Evolutionary conservation across 2,797 vertebrate genomes (phyloP).

Genomic region (Rhincodon typus): DNA sequence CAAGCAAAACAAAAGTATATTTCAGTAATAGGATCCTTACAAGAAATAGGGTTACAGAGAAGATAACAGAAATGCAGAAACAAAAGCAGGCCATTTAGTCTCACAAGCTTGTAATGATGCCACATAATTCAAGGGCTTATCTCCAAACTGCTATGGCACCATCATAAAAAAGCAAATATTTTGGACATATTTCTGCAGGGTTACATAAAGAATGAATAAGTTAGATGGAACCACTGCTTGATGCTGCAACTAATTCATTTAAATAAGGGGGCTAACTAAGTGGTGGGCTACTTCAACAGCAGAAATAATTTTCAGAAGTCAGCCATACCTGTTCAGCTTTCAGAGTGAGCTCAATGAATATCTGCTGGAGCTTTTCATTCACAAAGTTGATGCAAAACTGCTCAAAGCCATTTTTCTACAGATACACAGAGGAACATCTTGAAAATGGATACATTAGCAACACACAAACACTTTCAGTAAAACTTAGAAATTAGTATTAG

Average conservation of each 20-base stretch:
- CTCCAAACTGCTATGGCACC: background rate
- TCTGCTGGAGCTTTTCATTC: slow-evolving; percentile 96
- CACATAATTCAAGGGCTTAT: background rate
- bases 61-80: background rate
- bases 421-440: slow-evolving; percentile 37
- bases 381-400: slow-evolving; percentile 99
- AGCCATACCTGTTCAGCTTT: slow-evolving; percentile 88
- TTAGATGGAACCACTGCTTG: background rate
- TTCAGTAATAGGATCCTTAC: background rate
- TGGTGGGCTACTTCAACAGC: background rate
- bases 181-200: background rate
- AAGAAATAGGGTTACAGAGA: background rate
- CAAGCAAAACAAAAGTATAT: background rate
- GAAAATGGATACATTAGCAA: background rate
- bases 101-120: background rate
- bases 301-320: background rate
- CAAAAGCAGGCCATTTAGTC: background rate
- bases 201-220: background rate
- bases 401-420: slow-evolving; percentile 96
- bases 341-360: slow-evolving; percentile 93
- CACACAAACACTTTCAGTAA: slow-evolving; percentile 14
- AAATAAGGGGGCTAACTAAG: background rate
- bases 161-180: background rate
- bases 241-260: background rate
- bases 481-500: background rate